Conservation (phyloP, 2,888 invertebrate species). For the Drosophila planitibia region DNA sequence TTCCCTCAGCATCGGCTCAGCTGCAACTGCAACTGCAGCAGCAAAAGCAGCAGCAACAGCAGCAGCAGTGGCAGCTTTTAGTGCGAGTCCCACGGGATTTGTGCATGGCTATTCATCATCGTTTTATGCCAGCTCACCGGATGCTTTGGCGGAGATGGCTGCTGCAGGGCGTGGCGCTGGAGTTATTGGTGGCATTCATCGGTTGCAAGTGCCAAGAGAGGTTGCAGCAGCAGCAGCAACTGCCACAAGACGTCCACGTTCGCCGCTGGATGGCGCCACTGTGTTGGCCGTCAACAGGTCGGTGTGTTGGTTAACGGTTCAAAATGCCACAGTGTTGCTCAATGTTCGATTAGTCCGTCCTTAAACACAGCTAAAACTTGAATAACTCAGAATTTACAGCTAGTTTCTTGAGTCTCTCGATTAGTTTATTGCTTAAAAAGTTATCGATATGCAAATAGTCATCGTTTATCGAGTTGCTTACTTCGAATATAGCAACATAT, state of each 20-base stretch:
- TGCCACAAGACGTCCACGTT: conserved; percentile 36
- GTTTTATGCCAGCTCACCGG: conserved; percentile 80
- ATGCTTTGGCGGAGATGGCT: conserved; percentile 31
- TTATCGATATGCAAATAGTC: not conserved
- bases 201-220: conserved; percentile 65
- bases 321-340: conserved; percentile 4
- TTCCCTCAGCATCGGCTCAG: conserved; percentile 45
- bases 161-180: conserved; percentile 25
- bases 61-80: conserved; percentile 65
- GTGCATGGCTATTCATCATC: conserved; percentile 80
- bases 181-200: conserved; percentile 72
- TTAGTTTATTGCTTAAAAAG: not conserved
- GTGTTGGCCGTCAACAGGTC: conserved; percentile 69
- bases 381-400: not conserved
- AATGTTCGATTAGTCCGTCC: not conserved
- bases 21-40: conserved; percentile 20
- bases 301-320: conserved; percentile 27
- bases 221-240: conserved; percentile 6
- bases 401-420: not conserved
- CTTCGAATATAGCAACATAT: not conserved
- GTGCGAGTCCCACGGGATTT: conserved; percentile 79
- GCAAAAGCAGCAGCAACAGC: conserved; percentile 33
- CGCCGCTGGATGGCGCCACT: conserved; percentile 73
- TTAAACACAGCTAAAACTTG: not conserved
- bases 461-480: not conserved